phyloP scores from a whole-genome alignment of 2,113 vertebrate species.

The Penelope pileata region DNA sequence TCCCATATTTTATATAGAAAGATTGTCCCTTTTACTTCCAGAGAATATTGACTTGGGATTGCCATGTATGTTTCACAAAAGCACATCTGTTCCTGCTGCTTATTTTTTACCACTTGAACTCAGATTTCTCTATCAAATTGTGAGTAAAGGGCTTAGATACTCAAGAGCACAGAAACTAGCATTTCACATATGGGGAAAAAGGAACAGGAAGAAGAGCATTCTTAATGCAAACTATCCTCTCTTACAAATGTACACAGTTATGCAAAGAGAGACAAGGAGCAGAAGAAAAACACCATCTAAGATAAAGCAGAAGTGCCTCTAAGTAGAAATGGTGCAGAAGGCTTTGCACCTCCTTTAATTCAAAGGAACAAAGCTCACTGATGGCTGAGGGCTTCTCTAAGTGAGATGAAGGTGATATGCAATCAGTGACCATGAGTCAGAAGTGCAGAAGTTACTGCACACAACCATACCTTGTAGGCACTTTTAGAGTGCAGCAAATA shows the following conservation, averaged over 20 bases:
- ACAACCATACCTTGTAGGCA: neutral
- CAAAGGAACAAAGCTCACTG: neutral
- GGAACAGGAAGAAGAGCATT: neutral
- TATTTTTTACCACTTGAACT: slow-evolving; percentile 1
- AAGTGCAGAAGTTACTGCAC: neutral
- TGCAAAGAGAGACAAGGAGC: neutral
- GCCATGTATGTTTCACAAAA: neutral
- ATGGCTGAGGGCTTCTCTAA: neutral
- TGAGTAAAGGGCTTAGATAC: neutral
- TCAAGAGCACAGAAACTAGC: neutral
- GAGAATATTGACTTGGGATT: neutral
- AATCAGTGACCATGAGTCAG: neutral
- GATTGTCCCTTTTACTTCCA: neutral
- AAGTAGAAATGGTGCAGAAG: neutral
- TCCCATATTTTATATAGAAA: neutral
- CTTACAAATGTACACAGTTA: neutral
- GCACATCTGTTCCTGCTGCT: neutral
- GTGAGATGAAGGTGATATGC: neutral
- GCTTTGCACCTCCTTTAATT: neutral
- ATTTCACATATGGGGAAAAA: neutral
- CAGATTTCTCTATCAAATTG: neutral
- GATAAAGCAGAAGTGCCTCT: neutral
- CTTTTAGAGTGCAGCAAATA: neutral
- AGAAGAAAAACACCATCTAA: neutral
- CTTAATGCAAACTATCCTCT: neutral